A percentile compares a stretch with the other conserved stretches of the same genome.
Conservation (phyloP, 1,140 invertebrate genomes). For the Drosophila burlai region DNA sequence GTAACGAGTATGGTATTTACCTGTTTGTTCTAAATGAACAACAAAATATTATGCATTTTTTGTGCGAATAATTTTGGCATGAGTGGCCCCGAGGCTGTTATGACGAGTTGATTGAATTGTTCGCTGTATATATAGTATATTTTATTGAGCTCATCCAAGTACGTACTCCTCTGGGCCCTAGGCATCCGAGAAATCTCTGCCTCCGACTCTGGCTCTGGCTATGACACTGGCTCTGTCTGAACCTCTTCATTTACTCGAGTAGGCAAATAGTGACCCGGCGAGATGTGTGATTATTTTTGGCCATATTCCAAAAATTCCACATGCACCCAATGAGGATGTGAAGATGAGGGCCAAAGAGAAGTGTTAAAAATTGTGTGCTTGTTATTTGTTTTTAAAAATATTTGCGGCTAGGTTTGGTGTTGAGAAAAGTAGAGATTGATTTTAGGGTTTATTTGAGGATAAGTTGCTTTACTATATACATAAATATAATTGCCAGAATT, state of each 20-base stretch:
- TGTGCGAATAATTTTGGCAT: constrained; percentile 56
- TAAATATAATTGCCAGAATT: neutral
- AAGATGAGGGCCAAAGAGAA: constrained; percentile 22
- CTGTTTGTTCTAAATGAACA: constrained; percentile 77
- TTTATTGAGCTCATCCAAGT: constrained; percentile 39
- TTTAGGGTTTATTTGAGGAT: neutral
- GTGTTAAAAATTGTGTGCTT: constrained; percentile 3
- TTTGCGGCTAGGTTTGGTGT: neutral
- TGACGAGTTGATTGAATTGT: constrained; percentile 54
- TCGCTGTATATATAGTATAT: constrained; percentile 55
- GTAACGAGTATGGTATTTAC: constrained; percentile 46
- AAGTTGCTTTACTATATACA: neutral
- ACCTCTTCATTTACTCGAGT: constrained; percentile 47
- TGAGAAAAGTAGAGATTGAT: neutral
- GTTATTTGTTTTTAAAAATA: constrained; percentile 1
- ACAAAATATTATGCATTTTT: constrained; percentile 22
- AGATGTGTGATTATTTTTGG: constrained; percentile 37
- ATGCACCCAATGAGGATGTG: constrained; percentile 26
- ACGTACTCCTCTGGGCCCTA: constrained; percentile 32
- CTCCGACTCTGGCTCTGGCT: neutral
- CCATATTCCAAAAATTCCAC: constrained; percentile 44
- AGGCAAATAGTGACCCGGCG: constrained; percentile 34
- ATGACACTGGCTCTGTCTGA: constrained; percentile 28
- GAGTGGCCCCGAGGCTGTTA: constrained; percentile 38
- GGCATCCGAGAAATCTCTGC: constrained; percentile 27